A percentile compares a stretch with the other conserved stretches of the same genome.
These are phyloP conservation scores for Phyllotreta cruciferae DNA, from an alignment of 2,888 invertebrate species.

Conservation along the genomic window DNA sequence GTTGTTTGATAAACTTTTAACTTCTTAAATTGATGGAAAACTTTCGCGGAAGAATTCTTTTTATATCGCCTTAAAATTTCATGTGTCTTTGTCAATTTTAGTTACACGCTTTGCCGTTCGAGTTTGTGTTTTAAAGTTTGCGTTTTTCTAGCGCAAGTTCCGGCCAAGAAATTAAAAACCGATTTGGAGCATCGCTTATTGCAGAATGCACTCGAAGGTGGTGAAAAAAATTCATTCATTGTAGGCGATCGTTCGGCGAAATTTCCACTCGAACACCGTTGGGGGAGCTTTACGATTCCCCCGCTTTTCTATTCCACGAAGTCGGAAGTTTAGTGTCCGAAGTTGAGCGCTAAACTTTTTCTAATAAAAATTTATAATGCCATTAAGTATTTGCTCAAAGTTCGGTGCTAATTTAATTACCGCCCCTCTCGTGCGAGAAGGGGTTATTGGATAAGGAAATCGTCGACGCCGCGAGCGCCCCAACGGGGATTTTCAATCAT, in stretches of 20 bases:
- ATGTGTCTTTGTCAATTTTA: conserved; percentile 25
- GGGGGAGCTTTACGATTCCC: conserved; percentile 21
- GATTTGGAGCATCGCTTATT: not conserved
- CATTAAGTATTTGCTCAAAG: conserved; percentile 28
- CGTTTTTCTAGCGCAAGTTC: not conserved
- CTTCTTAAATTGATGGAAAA: conserved; percentile 28
- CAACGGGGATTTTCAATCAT: too few species aligned
- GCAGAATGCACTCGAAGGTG: too few species aligned
- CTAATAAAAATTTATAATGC: conserved; percentile 32
- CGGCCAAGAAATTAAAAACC: not conserved
- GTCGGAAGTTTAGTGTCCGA: conserved; percentile 17
- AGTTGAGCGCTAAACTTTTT: conserved; percentile 28
- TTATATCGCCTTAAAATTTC: conserved; percentile 24
- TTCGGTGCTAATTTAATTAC: conserved; percentile 31
- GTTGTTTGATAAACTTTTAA: conserved; percentile 27
- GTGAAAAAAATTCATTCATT: not conserved
- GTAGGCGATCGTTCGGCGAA: not conserved
- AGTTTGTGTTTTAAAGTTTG: not conserved
- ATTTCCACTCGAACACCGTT: conserved; percentile 15
- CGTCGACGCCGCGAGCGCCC: not conserved
- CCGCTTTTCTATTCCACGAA: conserved; percentile 10
- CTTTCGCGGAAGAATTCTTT: conserved; percentile 20
- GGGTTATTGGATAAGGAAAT: conserved; percentile 17
- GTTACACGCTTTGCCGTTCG: not conserved
- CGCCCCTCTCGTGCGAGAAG: conserved; percentile 12